Evolutionary conservation across 1,140 invertebrate genomes (phyloP).

Genomic region (Bombus vancouverensis): DNA sequence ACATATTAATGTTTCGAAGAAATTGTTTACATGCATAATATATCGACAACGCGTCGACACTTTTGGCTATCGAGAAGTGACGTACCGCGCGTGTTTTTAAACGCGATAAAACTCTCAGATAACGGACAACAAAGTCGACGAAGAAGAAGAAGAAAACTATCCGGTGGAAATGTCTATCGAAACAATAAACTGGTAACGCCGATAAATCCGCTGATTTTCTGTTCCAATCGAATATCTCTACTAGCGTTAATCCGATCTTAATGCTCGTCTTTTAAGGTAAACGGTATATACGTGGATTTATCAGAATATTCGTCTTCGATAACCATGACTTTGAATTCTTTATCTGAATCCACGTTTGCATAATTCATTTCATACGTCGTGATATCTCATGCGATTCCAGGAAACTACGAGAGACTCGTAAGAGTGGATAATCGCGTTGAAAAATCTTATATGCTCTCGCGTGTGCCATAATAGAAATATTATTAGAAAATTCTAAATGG

Average conservation of each 20-base stretch:
- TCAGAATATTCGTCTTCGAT: neutral
- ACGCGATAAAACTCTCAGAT: neutral
- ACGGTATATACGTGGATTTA: neutral
- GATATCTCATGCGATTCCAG: neutral
- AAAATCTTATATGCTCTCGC: neutral
- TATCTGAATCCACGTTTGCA: slow-evolving; percentile 13
- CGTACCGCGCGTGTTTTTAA: neutral
- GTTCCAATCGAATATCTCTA: neutral
- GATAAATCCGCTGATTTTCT: neutral
- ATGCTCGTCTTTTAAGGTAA: neutral
- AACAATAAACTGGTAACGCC: neutral
- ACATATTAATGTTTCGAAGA: neutral
- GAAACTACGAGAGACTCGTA: neutral
- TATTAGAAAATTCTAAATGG: no score
- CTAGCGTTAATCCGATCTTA: neutral
- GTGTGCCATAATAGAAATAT: neutral
- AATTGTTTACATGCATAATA: neutral
- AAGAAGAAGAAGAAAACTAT: neutral
- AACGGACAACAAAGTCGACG: no score
- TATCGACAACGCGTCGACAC: neutral
- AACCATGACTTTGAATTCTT: slow-evolving; percentile 9
- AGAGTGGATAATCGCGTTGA: neutral
- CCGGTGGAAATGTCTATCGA: neutral
- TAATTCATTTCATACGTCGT: neutral
- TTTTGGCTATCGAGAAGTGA: slow-evolving; percentile 1